Evolutionary conservation across 1,140 invertebrate genomes (phyloP).

Genomic region (Drosophila nebulosa): DNA sequence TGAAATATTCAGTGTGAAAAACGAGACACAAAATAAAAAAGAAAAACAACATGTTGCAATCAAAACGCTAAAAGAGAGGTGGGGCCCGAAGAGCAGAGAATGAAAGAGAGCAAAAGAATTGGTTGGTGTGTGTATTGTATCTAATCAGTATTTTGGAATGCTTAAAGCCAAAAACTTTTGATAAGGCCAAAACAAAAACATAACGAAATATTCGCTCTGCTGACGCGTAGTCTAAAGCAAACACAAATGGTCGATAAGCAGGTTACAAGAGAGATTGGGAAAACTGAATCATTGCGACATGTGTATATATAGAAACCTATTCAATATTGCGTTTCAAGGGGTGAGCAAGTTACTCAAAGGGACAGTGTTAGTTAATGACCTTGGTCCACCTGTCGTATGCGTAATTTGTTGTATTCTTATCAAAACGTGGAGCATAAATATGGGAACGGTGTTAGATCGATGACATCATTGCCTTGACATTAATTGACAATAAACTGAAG

Average conservation of each 20-base stretch:
- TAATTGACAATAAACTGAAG: constrained; percentile 26
- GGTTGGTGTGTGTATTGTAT: constrained; percentile 21
- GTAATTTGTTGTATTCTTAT: constrained; percentile 53
- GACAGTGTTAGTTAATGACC: constrained; percentile 67
- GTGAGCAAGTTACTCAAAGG: constrained; percentile 17
- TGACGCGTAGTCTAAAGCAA: constrained; percentile 17
- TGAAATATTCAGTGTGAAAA: constrained; percentile 15
- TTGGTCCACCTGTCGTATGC: constrained; percentile 74
- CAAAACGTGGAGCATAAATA: constrained; percentile 3
- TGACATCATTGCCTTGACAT: constrained; percentile 64
- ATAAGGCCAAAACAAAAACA: constrained; percentile 45
- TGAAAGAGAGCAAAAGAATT: not conserved
- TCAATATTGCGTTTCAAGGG: not conserved
- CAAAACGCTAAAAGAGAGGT: constrained; percentile 26
- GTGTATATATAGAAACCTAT: not conserved
- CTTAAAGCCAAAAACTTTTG: constrained; percentile 54
- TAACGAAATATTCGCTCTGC: not conserved
- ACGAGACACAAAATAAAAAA: not conserved
- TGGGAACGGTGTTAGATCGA: constrained; percentile 7
- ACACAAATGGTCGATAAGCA: constrained; percentile 19
- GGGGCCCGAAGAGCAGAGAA: not conserved
- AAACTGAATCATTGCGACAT: constrained; percentile 65
- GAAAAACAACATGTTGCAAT: not conserved
- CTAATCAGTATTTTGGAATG: constrained; percentile 68
- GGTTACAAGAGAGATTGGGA: constrained; percentile 21